Percentiles rank a stretch among this genome's conserved stretches.
Conservation (phyloP, 2,888 invertebrate genomes). For the Willowsia nigromaculata region DNA sequence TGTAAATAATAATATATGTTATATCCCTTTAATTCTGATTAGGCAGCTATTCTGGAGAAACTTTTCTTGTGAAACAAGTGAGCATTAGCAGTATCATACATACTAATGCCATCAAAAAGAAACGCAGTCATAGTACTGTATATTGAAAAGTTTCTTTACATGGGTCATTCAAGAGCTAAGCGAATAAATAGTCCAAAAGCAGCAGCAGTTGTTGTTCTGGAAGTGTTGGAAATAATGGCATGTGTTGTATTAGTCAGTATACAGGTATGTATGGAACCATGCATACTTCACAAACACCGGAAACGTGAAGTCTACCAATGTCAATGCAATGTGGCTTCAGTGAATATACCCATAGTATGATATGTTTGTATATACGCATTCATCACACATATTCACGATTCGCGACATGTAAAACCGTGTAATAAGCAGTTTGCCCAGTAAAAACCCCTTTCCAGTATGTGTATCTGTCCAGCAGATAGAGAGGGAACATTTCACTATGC, state of each 20-base stretch:
- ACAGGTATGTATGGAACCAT: background rate
- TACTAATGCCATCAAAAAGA: background rate
- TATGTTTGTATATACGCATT: background rate
- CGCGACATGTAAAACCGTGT: background rate
- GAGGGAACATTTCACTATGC: background rate
- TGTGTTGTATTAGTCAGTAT: background rate
- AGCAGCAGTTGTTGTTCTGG: background rate
- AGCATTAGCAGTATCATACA: background rate
- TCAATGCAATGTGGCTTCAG: conserved; percentile 48
- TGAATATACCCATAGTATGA: background rate
- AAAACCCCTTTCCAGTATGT: background rate
- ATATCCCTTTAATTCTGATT: background rate
- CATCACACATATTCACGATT: background rate
- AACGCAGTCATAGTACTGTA: background rate
- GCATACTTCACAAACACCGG: conserved; percentile 37
- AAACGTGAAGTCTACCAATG: conserved; percentile 59
- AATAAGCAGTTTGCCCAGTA: background rate
- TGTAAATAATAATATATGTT: background rate
- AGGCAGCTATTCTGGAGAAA: background rate
- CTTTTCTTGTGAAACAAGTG: background rate
- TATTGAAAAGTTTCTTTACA: background rate
- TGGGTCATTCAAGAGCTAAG: conserved; percentile 55
- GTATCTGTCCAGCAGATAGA: background rate
- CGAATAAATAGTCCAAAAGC: background rate
- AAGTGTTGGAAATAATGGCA: conserved; percentile 1